phyloP scores from a whole-genome alignment of 2,888 invertebrate species.

The Eupsilia transversa region DNA sequence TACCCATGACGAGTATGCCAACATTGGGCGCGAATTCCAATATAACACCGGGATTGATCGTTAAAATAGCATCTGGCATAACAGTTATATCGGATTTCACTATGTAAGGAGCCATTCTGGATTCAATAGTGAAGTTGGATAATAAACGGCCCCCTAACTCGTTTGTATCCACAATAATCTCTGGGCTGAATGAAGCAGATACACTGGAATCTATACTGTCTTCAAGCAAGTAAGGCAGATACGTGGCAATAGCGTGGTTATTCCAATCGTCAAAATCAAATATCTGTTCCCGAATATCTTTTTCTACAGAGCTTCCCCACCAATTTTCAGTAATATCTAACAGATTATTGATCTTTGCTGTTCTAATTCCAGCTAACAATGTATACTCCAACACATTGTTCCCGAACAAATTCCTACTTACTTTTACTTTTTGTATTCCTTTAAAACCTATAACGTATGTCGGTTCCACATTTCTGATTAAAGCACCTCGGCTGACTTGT shows the following conservation, averaged over 20 bases:
- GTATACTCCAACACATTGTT: conserved; percentile 96
- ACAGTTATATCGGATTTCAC: conserved; percentile 98
- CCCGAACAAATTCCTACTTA: conserved; percentile 97
- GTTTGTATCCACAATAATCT: conserved; percentile 91
- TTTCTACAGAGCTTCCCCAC: conserved; percentile 96
- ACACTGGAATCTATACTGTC: conserved; percentile 94
- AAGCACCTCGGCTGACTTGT: conserved; percentile 78
- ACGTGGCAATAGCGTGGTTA: conserved; percentile 98
- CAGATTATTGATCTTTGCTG: conserved; percentile 96
- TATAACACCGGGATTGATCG: conserved; percentile 96
- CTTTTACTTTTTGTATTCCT: conserved; percentile 98
- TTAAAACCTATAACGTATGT: conserved; percentile 97
- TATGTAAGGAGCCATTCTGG: conserved; percentile 93
- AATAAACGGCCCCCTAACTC: conserved; percentile 94
- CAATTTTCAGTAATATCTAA: conserved; percentile 98
- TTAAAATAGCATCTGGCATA: conserved; percentile 97
- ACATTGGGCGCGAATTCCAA: conserved; percentile 99
- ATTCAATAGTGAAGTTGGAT: conserved; percentile 92
- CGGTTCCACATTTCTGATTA: conserved; percentile 89
- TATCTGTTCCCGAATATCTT: conserved; percentile 94
- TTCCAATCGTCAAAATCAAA: conserved; percentile 99
- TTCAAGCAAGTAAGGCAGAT: conserved; percentile 95
- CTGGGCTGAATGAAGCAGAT: conserved; percentile 92
- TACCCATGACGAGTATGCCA: conserved; percentile 98
- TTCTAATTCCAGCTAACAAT: conserved; percentile 96